Base-by-base conservation (phyloP, 2,888 invertebrate genomes). In the Nemotelus nigrinus region DNA sequence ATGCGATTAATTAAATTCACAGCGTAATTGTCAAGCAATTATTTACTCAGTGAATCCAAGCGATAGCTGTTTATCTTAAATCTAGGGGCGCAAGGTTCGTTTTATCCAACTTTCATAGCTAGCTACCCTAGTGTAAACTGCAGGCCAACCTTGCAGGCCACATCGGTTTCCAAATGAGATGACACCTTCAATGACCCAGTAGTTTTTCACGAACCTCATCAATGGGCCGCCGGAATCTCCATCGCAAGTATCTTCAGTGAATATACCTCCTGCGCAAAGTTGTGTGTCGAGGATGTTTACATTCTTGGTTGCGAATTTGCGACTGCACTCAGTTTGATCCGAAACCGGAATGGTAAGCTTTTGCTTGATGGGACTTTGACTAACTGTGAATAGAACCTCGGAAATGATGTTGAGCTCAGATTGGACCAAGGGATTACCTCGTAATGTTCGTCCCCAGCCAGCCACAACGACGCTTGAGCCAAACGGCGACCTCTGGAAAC, bases 141-240 rank as follows among this genome's bases (percentile, higher is more conserved):
- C 92, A 0, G 93, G 93, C 88, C 91, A 90, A 25, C 84, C 85
- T 44, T 90, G 89, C 64, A 89, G 88, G 0, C 92, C 93, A 77
- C 91, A 92, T 2, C 90, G 90, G 8, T 89, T 89, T 0, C 93
- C 93, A 80, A 91, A 92, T 1, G 93, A 93, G 0, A 93, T 92
- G 0, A 93, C 86, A 0, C 92, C 93, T 39, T 91, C 88, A 0
- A 89, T 81, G 75, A 90, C 89, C 90, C 91, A 92, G 8, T 88
- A 86, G n/a, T 87, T 85, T 45, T 85, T 86, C 7, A 82, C 86
- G 44, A 83, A 83, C 72, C 85, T 88, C 93, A 94, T 93, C 47
- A 94, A 84, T 0, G 94, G 94, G 2, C 94, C 94, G 2, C 94
- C 94, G 0, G 93, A 93, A 82, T 94, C 94, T 8, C 94, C 94